These are phyloP conservation scores for Antennarius maculatus DNA, from an alignment of 2,797 vertebrate species.

Conservation along the genomic window DNA sequence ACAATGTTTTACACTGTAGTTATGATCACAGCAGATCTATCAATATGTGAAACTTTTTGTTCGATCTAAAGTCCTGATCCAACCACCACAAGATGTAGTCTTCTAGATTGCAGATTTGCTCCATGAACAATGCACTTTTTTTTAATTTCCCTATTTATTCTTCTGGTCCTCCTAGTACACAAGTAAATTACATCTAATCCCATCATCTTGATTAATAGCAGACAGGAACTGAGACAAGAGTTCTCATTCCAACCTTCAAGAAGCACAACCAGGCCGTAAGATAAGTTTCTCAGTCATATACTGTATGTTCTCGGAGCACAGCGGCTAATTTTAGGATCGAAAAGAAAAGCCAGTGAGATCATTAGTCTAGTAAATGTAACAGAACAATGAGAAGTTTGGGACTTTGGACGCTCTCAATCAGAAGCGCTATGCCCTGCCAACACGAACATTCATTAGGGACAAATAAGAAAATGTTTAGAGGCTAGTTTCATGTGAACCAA, in stretches of 20 bases:
- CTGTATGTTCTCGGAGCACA: constrained; percentile 59
- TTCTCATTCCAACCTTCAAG: constrained; percentile 56
- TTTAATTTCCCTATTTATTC: constrained; percentile 26
- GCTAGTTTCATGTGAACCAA: constrained; percentile 77
- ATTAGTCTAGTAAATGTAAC: constrained; percentile 74
- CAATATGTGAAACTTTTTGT: constrained; percentile 3
- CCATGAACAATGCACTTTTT: constrained; percentile 33
- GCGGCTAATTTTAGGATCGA: constrained; percentile 76
- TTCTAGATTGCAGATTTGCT: constrained; percentile 36
- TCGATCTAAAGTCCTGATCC: constrained; percentile 11
- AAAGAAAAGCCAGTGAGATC: constrained; percentile 74
- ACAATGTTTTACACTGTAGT: constrained; percentile 11
- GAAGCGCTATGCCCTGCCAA: constrained; percentile 67
- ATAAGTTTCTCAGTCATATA: constrained; percentile 64
- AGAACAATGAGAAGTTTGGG: constrained; percentile 76
- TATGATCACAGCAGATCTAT: constrained; percentile 44
- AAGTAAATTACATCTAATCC: constrained; percentile 63
- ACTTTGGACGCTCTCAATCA: constrained; percentile 69
- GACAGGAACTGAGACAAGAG: constrained; percentile 62
- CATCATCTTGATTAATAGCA: constrained; percentile 59
- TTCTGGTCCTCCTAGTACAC: constrained; percentile 50
- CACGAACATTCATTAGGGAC: constrained; percentile 79
- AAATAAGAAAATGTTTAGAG: constrained; percentile 80
- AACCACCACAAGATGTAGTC: constrained; percentile 32
- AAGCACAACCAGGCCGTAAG: constrained; percentile 56